phyloP scores from a whole-genome alignment of 1,140 invertebrate genomes.

The Tetragnatha versicolor region DNA sequence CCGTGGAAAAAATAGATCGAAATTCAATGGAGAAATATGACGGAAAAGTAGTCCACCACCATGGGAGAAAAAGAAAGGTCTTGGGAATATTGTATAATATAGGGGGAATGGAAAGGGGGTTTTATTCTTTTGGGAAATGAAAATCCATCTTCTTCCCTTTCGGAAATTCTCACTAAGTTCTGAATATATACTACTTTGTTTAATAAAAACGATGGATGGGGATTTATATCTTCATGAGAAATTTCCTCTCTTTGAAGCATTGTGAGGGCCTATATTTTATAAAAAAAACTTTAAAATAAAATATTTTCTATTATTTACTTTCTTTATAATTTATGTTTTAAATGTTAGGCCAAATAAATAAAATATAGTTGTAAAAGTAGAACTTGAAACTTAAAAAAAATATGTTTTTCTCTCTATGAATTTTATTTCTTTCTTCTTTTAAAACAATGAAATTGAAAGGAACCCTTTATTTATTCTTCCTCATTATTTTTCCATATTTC shows the following conservation, averaged over 20 bases:
- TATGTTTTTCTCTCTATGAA: too few relatives aligned
- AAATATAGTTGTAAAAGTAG: too few relatives aligned
- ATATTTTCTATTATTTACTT: too few relatives aligned
- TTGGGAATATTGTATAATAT: slow-evolving; percentile 36
- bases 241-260: slow-evolving; percentile 16
- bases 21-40: slow-evolving; percentile 53
- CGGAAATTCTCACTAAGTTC: slow-evolving; percentile 45
- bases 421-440: too few relatives aligned
- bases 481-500: too few relatives aligned
- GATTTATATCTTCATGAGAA: neutral
- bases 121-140: slow-evolving; percentile 10
- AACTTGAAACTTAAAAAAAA: too few relatives aligned
- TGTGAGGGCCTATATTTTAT: too few relatives aligned
- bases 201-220: slow-evolving; percentile 37
- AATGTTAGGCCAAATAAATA: too few relatives aligned
- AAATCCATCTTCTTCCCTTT: slow-evolving; percentile 47
- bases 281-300: too few relatives aligned
- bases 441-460: too few relatives aligned
- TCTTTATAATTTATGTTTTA: too few relatives aligned
- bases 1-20: slow-evolving; percentile 47
- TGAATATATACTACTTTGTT: slow-evolving; percentile 39
- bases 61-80: slow-evolving; percentile 5
- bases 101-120: neutral
- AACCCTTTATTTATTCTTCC: too few relatives aligned
- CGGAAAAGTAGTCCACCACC: slow-evolving; percentile 32